Conservation (phyloP, 2,113 vertebrate species). For the Enhydra lutris region DNA sequence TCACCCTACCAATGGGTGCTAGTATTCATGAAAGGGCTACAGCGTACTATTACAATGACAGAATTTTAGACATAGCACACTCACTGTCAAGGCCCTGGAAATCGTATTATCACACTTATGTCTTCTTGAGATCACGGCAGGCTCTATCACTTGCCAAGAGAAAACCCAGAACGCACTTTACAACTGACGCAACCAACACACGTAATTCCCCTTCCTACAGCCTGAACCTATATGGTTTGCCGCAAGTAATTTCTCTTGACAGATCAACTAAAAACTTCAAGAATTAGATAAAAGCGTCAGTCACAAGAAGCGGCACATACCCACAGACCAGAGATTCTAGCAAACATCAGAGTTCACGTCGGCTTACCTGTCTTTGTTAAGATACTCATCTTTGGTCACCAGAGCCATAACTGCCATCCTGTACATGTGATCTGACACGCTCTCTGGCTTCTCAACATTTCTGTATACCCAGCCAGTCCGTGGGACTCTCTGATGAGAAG, state of each 20-base stretch:
- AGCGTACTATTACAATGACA: background rate
- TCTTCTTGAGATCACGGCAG: background rate
- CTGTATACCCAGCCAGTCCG: conserved; percentile 97
- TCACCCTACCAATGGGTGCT: background rate
- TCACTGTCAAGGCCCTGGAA: background rate
- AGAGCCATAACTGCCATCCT: conserved; percentile 97
- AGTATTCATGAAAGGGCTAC: background rate
- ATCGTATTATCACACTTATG: background rate
- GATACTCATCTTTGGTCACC: conserved; percentile 87
- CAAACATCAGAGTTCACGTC: background rate
- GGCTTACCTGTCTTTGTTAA: conserved; percentile 92
- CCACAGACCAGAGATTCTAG: background rate
- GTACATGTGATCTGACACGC: conserved; percentile 98
- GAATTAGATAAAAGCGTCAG: background rate
- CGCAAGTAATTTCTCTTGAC: background rate
- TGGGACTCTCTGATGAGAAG: conserved; percentile 85
- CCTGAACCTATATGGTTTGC: background rate
- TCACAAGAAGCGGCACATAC: background rate
- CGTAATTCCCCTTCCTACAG: background rate
- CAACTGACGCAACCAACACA: background rate
- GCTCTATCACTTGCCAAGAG: background rate
- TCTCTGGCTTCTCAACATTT: conserved; percentile 91
- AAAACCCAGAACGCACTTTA: background rate
- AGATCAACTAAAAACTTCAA: background rate
- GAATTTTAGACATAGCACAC: background rate